These are phyloP conservation scores for Thecocarcelia acutangulata DNA, from an alignment of 2,888 invertebrate species.

Conservation along the genomic window DNA sequence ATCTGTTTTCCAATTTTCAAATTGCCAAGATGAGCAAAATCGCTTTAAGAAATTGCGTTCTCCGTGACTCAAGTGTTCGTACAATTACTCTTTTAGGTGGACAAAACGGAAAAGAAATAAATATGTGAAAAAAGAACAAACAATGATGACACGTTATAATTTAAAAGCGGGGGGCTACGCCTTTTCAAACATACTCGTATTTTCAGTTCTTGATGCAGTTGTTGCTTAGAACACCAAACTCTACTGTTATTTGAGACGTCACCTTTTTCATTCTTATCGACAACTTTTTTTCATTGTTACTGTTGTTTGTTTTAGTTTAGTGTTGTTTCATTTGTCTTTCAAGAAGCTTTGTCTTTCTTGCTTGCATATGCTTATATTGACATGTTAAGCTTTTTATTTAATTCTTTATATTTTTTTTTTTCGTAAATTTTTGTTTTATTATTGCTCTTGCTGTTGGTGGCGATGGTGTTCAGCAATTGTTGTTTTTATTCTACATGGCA, in stretches of 20 bases:
- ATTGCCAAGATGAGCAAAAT: neutral
- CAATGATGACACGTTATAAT: constrained; percentile 79
- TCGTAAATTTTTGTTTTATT: constrained; percentile 50
- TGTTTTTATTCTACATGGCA: constrained; percentile 44
- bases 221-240: constrained; percentile 53
- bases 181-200: constrained; percentile 7
- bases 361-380: constrained; percentile 64
- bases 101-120: constrained; percentile 56
- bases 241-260: constrained; percentile 67
- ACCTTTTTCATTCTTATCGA: constrained; percentile 62
- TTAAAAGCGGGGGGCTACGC: constrained; percentile 69
- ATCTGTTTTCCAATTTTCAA: too few relatives aligned
- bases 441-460: constrained; percentile 27
- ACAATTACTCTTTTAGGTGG: constrained; percentile 44
- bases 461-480: constrained; percentile 42
- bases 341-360: constrained; percentile 59
- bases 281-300: constrained; percentile 45
- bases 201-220: constrained; percentile 40
- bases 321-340: constrained; percentile 31
- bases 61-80: constrained; percentile 4
- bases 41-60: neutral
- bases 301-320: constrained; percentile 15
- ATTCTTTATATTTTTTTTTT: neutral
- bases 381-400: constrained; percentile 61
- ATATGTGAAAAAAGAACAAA: constrained; percentile 73